Evolutionary conservation across 2,797 vertebrate genomes (phyloP).

Genomic region (Acipenser ruthenus): DNA sequence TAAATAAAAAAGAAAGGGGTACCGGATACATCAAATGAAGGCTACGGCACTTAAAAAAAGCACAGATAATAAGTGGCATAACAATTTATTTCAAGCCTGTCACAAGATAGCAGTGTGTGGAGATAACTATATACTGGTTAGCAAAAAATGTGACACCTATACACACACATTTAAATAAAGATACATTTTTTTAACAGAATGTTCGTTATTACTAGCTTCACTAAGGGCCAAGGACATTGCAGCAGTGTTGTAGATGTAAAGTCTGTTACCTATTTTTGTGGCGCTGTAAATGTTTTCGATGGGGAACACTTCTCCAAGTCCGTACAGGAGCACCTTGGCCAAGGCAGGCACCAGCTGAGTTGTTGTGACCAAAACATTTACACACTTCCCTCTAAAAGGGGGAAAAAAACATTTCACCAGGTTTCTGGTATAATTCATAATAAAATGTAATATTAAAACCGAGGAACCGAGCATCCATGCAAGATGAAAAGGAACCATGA

Average conservation of each 20-base stretch:
- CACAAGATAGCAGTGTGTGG: too few species aligned
- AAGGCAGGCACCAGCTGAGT: conserved; percentile 94
- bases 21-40: too few species aligned
- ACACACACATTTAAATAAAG: neutral
- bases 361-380: conserved; percentile 94
- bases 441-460: too few species aligned
- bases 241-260: neutral
- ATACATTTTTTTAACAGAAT: neutral
- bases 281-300: conserved; percentile 98
- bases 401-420: conserved; percentile 14
- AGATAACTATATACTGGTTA: neutral
- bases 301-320: conserved; percentile 88
- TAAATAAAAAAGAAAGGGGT: too few species aligned
- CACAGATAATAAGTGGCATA: neutral
- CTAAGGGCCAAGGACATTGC: neutral
- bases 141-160: neutral
- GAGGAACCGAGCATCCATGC: too few species aligned
- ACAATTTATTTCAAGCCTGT: too few species aligned
- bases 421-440: too few species aligned
- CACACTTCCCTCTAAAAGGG: conserved; percentile 79
- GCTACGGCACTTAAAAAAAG: neutral
- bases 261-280: conserved; percentile 86
- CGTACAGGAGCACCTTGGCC: conserved; percentile 93
- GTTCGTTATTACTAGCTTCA: neutral
- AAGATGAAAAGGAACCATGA: too few species aligned